Conservation (phyloP, 2,888 invertebrate genomes). For the Drosophila mettleri region DNA sequence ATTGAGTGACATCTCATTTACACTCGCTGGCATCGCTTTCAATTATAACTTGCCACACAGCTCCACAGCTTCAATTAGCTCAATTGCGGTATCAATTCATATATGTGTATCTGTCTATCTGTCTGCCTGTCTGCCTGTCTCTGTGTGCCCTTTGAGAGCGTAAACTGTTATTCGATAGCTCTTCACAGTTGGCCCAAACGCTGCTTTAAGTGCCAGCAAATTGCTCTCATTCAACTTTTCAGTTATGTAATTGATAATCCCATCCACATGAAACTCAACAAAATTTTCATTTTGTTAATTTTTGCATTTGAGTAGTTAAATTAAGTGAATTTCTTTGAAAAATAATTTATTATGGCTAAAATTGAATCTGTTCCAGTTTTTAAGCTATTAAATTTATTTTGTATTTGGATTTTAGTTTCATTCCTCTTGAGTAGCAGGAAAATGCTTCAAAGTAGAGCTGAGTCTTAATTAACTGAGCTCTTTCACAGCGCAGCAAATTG, state of each 20-base stretch:
- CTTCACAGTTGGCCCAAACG: slow-evolving; percentile 17
- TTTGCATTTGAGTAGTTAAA: too few species aligned
- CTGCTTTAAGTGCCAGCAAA: background rate
- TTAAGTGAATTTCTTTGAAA: too few species aligned
- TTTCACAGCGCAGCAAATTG: too few species aligned
- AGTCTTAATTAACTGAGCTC: too few species aligned
- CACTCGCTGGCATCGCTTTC: slow-evolving; percentile 28
- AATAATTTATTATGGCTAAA: too few species aligned
- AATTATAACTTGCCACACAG: slow-evolving; percentile 36
- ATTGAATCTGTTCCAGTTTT: too few species aligned
- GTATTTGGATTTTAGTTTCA: too few species aligned
- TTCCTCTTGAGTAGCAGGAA: too few species aligned
- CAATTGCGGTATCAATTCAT: slow-evolving; percentile 27
- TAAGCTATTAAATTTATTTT: too few species aligned
- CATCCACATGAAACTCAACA: background rate
- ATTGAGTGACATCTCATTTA: slow-evolving; percentile 17
- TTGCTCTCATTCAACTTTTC: background rate
- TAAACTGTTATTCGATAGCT: slow-evolving; percentile 18
- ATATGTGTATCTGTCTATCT: slow-evolving; percentile 1
- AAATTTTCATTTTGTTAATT: too few species aligned
- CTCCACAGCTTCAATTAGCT: slow-evolving; percentile 40
- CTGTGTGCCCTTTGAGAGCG: slow-evolving; percentile 5
- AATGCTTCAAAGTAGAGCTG: too few species aligned
- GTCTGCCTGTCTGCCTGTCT: slow-evolving; percentile 12
- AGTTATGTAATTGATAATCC: background rate